Base-by-base conservation (phyloP, 1,140 invertebrate species). In the Aphelinus atriplicis region DNA sequence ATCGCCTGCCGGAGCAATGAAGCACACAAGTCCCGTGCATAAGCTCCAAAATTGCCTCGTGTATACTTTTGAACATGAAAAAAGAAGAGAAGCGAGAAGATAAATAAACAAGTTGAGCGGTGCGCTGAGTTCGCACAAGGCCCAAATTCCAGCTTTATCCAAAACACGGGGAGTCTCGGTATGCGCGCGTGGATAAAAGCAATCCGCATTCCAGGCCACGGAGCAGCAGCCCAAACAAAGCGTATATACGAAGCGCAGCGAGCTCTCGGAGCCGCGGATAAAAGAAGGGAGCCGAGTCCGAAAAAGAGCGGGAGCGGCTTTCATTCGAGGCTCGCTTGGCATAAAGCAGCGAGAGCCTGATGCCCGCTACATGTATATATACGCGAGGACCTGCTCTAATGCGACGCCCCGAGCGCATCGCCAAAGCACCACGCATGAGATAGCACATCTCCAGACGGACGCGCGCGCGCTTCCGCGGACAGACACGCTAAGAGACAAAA, bases 361-460 rank as follows among this genome's bases (percentile, higher is more conserved):
- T 26, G 26, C 26, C 26, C 26, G 26, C 26, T 26, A 26, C 26
- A 26, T 26, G 61, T 9, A 63, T 63, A 63, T 46, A 43, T 63
- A 0, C 4, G 60, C n/a, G 9, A 63, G 50, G 60, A 63, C 50
- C 50, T 63, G 50, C 61, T 64, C 53, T 50, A 58, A 48, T 46
- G 56, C 46, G 26, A 26, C 26, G 46, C 10, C 43, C 43, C 5
- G 46, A 43, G 68, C 56, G 3, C n/a, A 60, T 60, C 64, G 64
- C 64, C n/a, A n/a, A 50, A n/a, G 50, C 48, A 75, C 69, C 51
- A 66, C 26, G 26, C 26, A 26, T 26, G 79, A 76, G 81, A 84
- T 84, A 84, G 26, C 26, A 78, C 77, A 83, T 84, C 83, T 83
- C 79, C 80, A 80, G 82, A 83, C 82, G 75, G 53, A 45, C 57